Percentiles rank a stretch among this genome's conserved stretches.
phyloP scores from a whole-genome alignment of 2,888 invertebrate species.

The Watsonalla cultraria region DNA sequence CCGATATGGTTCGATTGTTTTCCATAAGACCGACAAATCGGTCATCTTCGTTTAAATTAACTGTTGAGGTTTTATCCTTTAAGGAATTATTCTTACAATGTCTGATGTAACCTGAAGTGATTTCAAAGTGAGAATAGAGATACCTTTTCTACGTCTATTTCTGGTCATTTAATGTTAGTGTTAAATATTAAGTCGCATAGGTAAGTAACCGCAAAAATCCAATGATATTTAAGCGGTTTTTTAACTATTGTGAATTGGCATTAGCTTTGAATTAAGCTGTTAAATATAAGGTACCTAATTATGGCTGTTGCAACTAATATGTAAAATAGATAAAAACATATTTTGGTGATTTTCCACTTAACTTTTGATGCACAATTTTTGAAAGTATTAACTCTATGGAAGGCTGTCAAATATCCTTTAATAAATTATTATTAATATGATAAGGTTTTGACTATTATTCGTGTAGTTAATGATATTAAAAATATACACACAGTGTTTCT shows the following conservation, averaged over 20 bases:
- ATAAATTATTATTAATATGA: constrained; percentile 8
- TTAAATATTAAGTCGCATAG: constrained; percentile 26
- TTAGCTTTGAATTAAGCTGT: constrained; percentile 10
- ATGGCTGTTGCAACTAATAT: constrained; percentile 37
- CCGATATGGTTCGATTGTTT: not conserved
- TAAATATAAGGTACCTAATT: constrained; percentile 17
- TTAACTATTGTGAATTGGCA: constrained; percentile 8
- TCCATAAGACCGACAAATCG: constrained; percentile 6
- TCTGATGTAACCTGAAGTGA: constrained; percentile 67
- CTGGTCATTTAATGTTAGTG: constrained; percentile 74
- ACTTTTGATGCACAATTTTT: constrained; percentile 48
- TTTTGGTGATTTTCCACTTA: constrained; percentile 29
- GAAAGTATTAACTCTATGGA: constrained; percentile 41
- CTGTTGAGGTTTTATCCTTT: constrained; percentile 2
- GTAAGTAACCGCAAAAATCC: too few relatives aligned
- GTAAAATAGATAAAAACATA: constrained; percentile 25
- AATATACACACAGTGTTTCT: constrained; percentile 2
- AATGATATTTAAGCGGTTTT: not conserved
- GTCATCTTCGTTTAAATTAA: constrained; percentile 13
- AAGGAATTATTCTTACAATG: constrained; percentile 26
- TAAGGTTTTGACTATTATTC: constrained; percentile 19
- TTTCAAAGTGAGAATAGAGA: constrained; percentile 69
- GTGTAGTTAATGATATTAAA: constrained; percentile 23
- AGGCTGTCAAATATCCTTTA: constrained; percentile 39
- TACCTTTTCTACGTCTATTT: constrained; percentile 74